Evolutionary conservation across 2,113 vertebrate species (phyloP).

Genomic region (Pimephales promelas): DNA sequence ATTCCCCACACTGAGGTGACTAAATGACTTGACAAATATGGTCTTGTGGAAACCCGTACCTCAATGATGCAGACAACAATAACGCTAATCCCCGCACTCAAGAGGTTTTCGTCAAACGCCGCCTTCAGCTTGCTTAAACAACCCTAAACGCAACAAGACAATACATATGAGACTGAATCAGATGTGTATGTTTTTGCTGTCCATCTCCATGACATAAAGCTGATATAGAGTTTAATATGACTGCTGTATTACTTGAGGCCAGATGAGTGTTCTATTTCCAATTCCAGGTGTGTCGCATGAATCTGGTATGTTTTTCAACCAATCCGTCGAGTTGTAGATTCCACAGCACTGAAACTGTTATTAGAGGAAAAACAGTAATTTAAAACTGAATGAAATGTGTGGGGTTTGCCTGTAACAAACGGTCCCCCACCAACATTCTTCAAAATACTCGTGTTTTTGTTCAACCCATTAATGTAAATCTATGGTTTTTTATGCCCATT

Average conservation of each 20-base stretch:
- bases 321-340: conserved; percentile 55
- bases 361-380: background rate
- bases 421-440: too few relatives aligned
- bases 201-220: background rate
- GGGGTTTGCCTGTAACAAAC: too few relatives aligned
- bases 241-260: conserved; percentile 39
- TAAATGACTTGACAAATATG: background rate
- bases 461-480: too few relatives aligned
- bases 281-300: conserved; percentile 51
- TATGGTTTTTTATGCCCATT: too few relatives aligned
- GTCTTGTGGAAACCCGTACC: conserved; percentile 59
- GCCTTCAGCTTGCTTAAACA: conserved; percentile 48
- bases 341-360: conserved; percentile 74
- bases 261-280: fast-evolving
- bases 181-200: background rate
- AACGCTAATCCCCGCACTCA: conserved; percentile 69
- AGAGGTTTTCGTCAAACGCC: conserved; percentile 67
- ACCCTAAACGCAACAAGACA: conserved; percentile 60
- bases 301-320: fast-evolving
- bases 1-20: background rate
- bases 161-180: background rate
- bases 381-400: background rate
- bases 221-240: background rate
- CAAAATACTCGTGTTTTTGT: too few relatives aligned
- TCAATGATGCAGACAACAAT: conserved; percentile 76